Conservation (phyloP, 2,888 invertebrate species). For the Phyllotreta cruciferae region DNA sequence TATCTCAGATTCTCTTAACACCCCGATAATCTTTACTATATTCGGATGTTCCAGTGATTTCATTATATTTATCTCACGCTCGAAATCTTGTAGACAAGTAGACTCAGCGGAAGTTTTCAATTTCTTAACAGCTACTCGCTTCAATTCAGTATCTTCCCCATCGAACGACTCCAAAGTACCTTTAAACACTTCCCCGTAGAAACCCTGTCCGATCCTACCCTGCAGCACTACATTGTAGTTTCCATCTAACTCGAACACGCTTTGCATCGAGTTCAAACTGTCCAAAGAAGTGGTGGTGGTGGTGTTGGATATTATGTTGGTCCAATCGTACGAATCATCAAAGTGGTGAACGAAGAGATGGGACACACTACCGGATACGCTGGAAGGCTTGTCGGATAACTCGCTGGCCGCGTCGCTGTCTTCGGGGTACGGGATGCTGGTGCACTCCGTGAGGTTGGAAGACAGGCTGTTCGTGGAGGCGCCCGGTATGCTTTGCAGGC, state of each 20-base stretch:
- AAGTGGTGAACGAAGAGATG: constrained; percentile 44
- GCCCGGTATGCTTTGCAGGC: constrained; percentile 30
- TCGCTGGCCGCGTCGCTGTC: constrained; percentile 48
- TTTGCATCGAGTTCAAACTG: constrained; percentile 62
- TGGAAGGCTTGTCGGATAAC: constrained; percentile 43
- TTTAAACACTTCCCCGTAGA: constrained; percentile 85
- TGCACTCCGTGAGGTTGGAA: constrained; percentile 52
- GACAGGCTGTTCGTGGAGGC: constrained; percentile 54
- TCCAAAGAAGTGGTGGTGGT: constrained; percentile 57
- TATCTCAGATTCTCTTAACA: constrained; percentile 77
- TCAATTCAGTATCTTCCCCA: constrained; percentile 62
- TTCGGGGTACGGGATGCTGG: constrained; percentile 32
- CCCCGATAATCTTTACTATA: constrained; percentile 86
- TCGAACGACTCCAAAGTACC: constrained; percentile 71
- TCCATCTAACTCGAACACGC: constrained; percentile 65
- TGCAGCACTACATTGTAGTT: constrained; percentile 68
- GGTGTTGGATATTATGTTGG: constrained; percentile 54
- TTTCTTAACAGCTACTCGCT: constrained; percentile 73
- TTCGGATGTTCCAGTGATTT: constrained; percentile 86
- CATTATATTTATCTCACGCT: constrained; percentile 88
- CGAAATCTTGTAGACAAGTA: constrained; percentile 73
- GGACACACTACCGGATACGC: constrained; percentile 39
- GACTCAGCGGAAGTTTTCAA: constrained; percentile 64
- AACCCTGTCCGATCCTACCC: constrained; percentile 74
- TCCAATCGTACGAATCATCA: constrained; percentile 53